Evolutionary conservation across 2,797 vertebrate species (phyloP).

Genomic region (Leontocebus nigricollis): DNA sequence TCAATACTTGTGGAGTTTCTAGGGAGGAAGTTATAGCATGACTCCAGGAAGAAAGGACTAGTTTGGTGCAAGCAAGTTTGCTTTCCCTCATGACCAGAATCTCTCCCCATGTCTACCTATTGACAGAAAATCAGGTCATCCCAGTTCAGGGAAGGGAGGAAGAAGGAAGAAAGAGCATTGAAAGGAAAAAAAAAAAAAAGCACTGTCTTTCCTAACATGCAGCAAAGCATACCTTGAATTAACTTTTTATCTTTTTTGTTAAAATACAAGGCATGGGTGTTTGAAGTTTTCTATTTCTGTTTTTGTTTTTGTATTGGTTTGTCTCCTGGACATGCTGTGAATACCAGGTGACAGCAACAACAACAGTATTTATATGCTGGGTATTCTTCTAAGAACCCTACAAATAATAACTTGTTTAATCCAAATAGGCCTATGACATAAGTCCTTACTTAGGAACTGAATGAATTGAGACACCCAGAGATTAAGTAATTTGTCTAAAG

Average conservation of each 20-base stretch:
- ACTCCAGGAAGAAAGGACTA: background rate
- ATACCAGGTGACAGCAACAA: background rate
- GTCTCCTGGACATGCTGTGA: background rate
- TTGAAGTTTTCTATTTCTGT: background rate
- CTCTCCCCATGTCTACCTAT: background rate
- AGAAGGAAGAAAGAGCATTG: background rate
- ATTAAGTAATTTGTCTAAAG: background rate
- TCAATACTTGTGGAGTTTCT: background rate
- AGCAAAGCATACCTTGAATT: background rate
- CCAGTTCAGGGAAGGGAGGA: fast-evolving
- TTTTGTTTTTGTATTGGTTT: background rate
- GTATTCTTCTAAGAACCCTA: background rate
- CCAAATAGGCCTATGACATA: background rate
- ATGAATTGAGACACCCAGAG: background rate
- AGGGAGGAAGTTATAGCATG: background rate
- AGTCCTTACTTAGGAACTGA: background rate
- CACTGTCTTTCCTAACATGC: background rate
- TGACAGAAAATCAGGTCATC: background rate
- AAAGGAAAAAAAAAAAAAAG: background rate
- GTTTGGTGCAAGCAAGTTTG: background rate
- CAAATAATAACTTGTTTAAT: background rate
- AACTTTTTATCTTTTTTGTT: background rate
- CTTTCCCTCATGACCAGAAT: background rate
- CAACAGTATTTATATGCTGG: background rate
- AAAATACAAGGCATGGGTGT: background rate